Evolutionary conservation across 2,797 vertebrate species (phyloP), one percentile per base, ranked within the genome.

Genomic region (Alcedo atthis): DNA sequence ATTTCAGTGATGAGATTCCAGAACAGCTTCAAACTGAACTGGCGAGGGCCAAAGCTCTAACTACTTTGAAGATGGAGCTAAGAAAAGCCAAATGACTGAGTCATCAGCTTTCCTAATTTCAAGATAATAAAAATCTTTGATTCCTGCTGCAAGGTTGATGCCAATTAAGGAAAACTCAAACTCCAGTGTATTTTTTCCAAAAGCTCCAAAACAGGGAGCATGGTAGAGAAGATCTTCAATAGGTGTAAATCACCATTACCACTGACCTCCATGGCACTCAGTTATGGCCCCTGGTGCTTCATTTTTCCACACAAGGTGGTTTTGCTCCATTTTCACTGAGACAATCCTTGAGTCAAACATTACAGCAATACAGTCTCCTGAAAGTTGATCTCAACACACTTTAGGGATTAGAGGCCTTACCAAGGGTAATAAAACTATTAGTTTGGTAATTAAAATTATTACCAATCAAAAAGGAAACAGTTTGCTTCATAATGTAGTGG

Each of bases 381-480:
- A 85, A 90, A 77, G 37, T 26, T 89, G 80, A 54, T 94, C 40
- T 91, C 58, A 25, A 37, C 40, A 35, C 30, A 84, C 45, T 90
- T 80, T 4, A 49, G 81, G 35, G 68, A 91, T 91, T 94, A 91
- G 95, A 96, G 43, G 20, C 35, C 66, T 93, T 66, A 5, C 22
- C 58, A 63, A 71, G 75, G 59, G 66, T 87, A 93, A 82, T 53
- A 85, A 85, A 89, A 83, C 64, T 81, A 77, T 96, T 94, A 88
- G 62, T 88, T 91, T 95, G 4, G 10, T 93, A 88, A 93, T 96
- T 81, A 94, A 89, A 96, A 94, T 92, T 96, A 93, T 87, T 96
- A 85, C 42, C 64, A 62, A 86, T 94, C 68, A 85, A 53, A 89
- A 93, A 85, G 46, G 20, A 96, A 94, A 94, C 28, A 9, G 14